Base-by-base conservation (phyloP, 2,797 vertebrate species). In the Labroides dimidiatus region DNA sequence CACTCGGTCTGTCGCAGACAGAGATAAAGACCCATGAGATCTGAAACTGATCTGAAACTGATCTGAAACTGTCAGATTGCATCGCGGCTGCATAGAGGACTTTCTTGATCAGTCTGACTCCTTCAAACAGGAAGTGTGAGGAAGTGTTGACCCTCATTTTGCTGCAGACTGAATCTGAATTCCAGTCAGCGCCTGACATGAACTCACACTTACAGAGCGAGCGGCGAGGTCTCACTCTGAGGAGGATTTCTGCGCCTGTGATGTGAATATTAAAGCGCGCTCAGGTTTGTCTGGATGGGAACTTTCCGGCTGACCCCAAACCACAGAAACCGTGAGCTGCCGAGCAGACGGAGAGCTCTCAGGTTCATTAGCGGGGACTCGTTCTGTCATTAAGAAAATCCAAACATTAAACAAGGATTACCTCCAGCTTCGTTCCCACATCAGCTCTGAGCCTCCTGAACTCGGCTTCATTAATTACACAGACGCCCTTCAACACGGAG, bases 321-420 rank as follows among this genome's bases (percentile, higher is more conserved):
- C 37, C 6, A 52, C 33, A 51, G 39, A 6, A 50, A 51, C 24
- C 6, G 3, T 4, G n/a, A 17, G 41, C 33, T 16, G 11, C 36
- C 14, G 48, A 49, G 48, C 47, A 72, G 21, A 24, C 37, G 0
- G 16, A 24, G 16, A 33, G 70, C 50, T 27, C n/a, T 0, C 49
- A 1, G 69, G 44, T 69, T 78, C 76, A 73, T 78, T 78, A 78
- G 64, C 13, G 11, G 49, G 10, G 76, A 77, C 69, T 64, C 0
- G 20, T 11, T 13, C 43, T 24, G 70, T 74, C 70, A 59, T 81
- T 75, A 81, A 77, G 67, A 63, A 55, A 64, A 66, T 51, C 49
- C 72, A 49, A 77, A 84, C 72, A 64, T 79, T 72, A 75, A 74
- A 74, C 61, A 63, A 37, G 78, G 78, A 79, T 83, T 79, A 77